phyloP scores from a whole-genome alignment of 2,113 vertebrate species.

The Leptodactylus fuscus region DNA sequence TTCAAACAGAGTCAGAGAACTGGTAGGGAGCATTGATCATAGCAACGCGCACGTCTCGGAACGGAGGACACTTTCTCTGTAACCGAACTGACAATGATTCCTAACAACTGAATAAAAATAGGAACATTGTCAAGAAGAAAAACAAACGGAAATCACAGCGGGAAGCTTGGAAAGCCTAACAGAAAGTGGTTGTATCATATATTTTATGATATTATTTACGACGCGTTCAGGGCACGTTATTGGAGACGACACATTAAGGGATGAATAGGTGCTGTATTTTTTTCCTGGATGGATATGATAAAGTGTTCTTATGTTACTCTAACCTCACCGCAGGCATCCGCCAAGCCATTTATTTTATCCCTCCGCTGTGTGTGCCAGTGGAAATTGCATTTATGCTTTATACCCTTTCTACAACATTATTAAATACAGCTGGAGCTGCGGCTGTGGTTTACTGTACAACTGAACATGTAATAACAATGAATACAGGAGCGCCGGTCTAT shows the following conservation, averaged over 20 bases:
- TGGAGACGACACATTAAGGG: constrained; percentile 9
- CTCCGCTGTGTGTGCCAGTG: constrained; percentile 17
- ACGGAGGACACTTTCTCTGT: background rate
- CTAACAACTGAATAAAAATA: constrained; percentile 12
- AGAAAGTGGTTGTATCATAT: background rate
- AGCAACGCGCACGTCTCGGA: background rate
- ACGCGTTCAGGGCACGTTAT: background rate
- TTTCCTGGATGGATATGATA: constrained; percentile 19
- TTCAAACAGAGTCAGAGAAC: background rate
- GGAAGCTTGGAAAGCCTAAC: background rate
- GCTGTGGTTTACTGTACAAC: background rate
- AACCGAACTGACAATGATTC: background rate
- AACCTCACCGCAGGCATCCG: constrained; percentile 26
- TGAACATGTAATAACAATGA: background rate
- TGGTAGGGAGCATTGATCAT: background rate
- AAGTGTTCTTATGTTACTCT: constrained; percentile 21
- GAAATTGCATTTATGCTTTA: constrained; percentile 15
- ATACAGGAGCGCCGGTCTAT: background rate
- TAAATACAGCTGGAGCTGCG: constrained; percentile 25
- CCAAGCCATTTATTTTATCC: constrained; percentile 36
- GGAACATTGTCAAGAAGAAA: constrained; percentile 12
- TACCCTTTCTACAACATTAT: constrained; percentile 22
- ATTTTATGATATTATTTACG: constrained; percentile 12
- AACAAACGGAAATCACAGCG: background rate
- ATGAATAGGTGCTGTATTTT: constrained; percentile 15